Evolutionary conservation across 2,888 invertebrate species (phyloP).

Genomic region (Dioctria linearis): DNA sequence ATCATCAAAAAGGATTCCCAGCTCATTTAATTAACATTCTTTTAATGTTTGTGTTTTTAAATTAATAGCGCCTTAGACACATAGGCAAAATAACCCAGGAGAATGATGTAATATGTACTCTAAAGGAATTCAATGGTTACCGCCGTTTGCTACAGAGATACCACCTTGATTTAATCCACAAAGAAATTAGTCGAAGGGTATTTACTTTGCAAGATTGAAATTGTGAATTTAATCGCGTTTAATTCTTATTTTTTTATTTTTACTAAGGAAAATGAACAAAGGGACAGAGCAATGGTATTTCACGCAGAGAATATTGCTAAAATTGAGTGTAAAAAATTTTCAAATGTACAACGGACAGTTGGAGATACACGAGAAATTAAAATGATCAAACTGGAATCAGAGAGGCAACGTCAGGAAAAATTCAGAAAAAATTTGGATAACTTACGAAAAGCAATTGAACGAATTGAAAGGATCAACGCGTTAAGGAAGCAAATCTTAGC

Average conservation of each 20-base stretch:
- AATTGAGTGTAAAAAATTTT: constrained; percentile 61
- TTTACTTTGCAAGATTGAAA: background rate
- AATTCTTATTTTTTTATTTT: background rate
- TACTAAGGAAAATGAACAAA: constrained; percentile 20
- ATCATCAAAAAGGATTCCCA: background rate
- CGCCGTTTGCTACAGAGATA: constrained; percentile 75
- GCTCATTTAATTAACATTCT: no score
- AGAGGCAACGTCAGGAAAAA: background rate
- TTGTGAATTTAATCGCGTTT: background rate
- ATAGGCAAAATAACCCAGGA: constrained; percentile 75
- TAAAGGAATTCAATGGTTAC: constrained; percentile 78
- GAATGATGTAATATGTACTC: constrained; percentile 76
- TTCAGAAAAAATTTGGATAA: background rate
- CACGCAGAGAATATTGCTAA: constrained; percentile 67
- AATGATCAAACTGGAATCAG: background rate
- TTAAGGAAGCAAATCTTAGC: constrained; percentile 61
- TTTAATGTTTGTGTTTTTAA: background rate
- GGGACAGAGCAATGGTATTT: constrained; percentile 64
- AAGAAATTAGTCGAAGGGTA: constrained; percentile 64
- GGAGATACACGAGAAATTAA: background rate
- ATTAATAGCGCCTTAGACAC: constrained; percentile 70
- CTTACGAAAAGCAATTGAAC: constrained; percentile 14
- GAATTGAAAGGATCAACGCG: constrained; percentile 61
- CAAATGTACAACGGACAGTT: background rate
- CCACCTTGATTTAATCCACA: constrained; percentile 74